Evolutionary conservation across 1,140 invertebrate species (phyloP).

Genomic region (Zeugodacus cucurbitae): DNA sequence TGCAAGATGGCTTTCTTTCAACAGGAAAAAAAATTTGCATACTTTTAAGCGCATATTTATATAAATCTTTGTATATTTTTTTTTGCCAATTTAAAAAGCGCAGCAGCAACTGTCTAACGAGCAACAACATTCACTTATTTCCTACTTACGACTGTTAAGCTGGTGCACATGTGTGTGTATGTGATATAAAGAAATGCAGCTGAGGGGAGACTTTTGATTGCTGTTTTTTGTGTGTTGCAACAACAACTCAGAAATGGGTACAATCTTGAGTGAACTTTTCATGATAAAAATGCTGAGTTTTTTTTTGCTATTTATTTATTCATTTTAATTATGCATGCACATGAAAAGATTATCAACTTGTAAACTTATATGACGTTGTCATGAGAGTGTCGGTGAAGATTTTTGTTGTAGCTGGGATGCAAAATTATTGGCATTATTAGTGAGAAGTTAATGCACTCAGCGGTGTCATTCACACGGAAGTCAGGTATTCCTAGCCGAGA

Average conservation of each 20-base stretch:
- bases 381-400: not conserved
- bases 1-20: not conserved
- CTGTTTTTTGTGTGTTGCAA: not conserved
- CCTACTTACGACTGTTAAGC: not conserved
- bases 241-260: not conserved
- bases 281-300: conserved; percentile 8
- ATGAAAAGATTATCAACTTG: conserved; percentile 47
- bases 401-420: not conserved
- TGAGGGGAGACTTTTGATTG: not conserved
- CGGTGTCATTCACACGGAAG: too few species aligned
- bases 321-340: conserved; percentile 47
- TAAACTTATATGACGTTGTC: not conserved
- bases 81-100: conserved; percentile 14
- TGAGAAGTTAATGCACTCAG: not conserved
- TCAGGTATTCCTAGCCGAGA: too few species aligned
- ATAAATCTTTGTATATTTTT: not conserved
- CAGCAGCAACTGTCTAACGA: conserved; percentile 29
- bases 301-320: conserved; percentile 42
- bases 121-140: conserved; percentile 27
- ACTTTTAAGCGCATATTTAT: not conserved
- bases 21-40: not conserved
- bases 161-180: not conserved
- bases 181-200: not conserved
- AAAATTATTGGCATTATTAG: not conserved
- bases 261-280: conserved; percentile 27